phyloP scores from a whole-genome alignment of 1,140 invertebrate genomes.

The Drosophila miranda region DNA sequence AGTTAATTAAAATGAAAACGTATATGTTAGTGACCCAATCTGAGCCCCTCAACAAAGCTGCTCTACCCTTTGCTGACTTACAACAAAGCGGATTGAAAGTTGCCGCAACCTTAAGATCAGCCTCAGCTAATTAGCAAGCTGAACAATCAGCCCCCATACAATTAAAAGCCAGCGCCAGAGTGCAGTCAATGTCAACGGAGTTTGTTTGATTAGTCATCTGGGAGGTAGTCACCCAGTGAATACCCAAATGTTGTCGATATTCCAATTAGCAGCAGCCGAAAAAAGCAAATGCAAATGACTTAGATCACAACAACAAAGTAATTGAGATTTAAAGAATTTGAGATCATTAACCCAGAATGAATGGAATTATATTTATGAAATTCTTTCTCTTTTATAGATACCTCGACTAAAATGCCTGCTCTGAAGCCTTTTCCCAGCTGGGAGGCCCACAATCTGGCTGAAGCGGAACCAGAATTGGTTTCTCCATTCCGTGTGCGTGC shows the following conservation, averaged over 20 bases:
- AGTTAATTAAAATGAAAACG: neutral
- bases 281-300: constrained; percentile 51
- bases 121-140: constrained; percentile 13
- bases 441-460: constrained; percentile 85
- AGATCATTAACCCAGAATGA: constrained; percentile 17
- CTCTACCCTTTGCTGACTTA: constrained; percentile 19
- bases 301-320: constrained; percentile 4
- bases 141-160: neutral
- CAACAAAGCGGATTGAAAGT: constrained; percentile 15
- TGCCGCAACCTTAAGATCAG: constrained; percentile 27
- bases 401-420: constrained; percentile 85
- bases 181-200: constrained; percentile 10
- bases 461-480: constrained; percentile 86
- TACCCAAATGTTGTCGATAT: constrained; percentile 21
- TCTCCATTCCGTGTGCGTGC: constrained; percentile 88
- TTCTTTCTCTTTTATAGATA: constrained; percentile 83
- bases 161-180: neutral
- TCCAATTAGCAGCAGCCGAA: constrained; percentile 41
- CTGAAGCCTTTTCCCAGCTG: constrained; percentile 89
- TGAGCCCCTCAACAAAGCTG: constrained; percentile 1
- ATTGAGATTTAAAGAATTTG: neutral
- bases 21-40: too few species aligned
- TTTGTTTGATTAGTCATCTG: constrained; percentile 19
- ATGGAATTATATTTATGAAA: neutral
- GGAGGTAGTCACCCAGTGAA: constrained; percentile 4